phyloP scores from a whole-genome alignment of 2,888 invertebrate genomes.

The Hyposoter dolosus region DNA sequence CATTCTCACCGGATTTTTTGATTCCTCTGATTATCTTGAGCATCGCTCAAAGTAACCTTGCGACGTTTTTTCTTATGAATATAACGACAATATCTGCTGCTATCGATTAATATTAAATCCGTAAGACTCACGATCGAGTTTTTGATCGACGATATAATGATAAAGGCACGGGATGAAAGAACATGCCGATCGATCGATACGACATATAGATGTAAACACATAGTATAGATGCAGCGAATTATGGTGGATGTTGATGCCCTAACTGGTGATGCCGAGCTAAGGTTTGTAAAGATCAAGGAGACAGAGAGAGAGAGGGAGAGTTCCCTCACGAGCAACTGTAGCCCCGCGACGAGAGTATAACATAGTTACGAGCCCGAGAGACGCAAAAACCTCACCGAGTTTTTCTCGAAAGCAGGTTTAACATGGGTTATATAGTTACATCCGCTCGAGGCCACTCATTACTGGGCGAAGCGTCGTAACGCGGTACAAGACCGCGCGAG shows the following conservation, averaged over 20 bases:
- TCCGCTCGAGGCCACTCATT: slow-evolving; percentile 74
- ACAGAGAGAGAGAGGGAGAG: background rate
- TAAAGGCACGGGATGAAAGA: slow-evolving; percentile 16
- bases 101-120: slow-evolving; percentile 14
- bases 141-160: slow-evolving; percentile 19
- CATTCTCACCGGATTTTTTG: background rate
- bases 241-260: slow-evolving; percentile 11
- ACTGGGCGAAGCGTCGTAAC: slow-evolving; percentile 70
- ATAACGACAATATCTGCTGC: background rate
- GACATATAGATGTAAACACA: slow-evolving; percentile 26
- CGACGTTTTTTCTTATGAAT: background rate
- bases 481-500: slow-evolving; percentile 41
- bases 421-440: slow-evolving; percentile 71
- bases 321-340: slow-evolving; percentile 4
- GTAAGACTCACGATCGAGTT: background rate
- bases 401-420: slow-evolving; percentile 75
- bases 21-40: background rate
- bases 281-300: slow-evolving; percentile 13
- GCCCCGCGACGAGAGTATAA: slow-evolving; percentile 19
- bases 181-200: slow-evolving; percentile 11
- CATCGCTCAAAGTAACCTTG: background rate
- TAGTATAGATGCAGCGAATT: slow-evolving; percentile 26
- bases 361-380: slow-evolving; percentile 40
- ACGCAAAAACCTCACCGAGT: slow-evolving; percentile 68
- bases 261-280: slow-evolving; percentile 5